Percentiles rank a stretch among this genome's conserved stretches.
These are phyloP conservation scores for Chelonus insularis DNA, from an alignment of 1,140 invertebrate species.

Conservation along the genomic window DNA sequence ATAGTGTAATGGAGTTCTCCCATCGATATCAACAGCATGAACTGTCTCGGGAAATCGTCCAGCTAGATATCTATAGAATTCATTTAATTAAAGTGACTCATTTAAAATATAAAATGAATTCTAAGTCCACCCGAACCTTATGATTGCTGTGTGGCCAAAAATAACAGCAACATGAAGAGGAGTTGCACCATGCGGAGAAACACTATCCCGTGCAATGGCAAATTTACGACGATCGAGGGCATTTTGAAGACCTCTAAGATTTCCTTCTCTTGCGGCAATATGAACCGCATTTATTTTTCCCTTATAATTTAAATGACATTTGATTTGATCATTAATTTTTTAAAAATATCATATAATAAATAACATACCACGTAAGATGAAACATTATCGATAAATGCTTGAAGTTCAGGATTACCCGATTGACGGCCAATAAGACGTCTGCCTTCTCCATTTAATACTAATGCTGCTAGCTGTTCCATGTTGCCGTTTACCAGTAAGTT, in stretches of 20 bases:
- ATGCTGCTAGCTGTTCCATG: constrained; percentile 85
- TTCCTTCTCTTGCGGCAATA: constrained; percentile 81
- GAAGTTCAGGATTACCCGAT: constrained; percentile 78
- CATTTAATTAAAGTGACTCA: constrained; percentile 21
- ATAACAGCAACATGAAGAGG: constrained; percentile 91
- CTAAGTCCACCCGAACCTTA: constrained; percentile 53
- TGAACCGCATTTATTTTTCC: constrained; percentile 88
- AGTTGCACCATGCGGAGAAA: constrained; percentile 83
- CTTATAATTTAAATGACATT: constrained; percentile 41
- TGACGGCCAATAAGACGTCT: constrained; percentile 73
- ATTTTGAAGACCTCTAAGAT: constrained; percentile 79
- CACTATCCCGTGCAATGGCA: constrained; percentile 79
- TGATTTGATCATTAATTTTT: not conserved
- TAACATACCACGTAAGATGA: constrained; percentile 81
- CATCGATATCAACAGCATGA: constrained; percentile 74
- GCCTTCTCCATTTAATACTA: constrained; percentile 86
- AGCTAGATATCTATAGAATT: constrained; percentile 47
- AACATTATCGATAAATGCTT: constrained; percentile 87
- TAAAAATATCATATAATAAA: not conserved
- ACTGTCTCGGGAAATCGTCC: constrained; percentile 83
- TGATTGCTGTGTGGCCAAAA: constrained; percentile 72
- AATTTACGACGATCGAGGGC: constrained; percentile 89
- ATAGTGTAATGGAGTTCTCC: constrained; percentile 89
- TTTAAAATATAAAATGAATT: not conserved
- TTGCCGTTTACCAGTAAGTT: constrained; percentile 74